Evolutionary conservation across 2,888 invertebrate genomes (phyloP), one percentile per base, ranked within the genome.

Genomic region (Sphaerophoria taeniata): DNA sequence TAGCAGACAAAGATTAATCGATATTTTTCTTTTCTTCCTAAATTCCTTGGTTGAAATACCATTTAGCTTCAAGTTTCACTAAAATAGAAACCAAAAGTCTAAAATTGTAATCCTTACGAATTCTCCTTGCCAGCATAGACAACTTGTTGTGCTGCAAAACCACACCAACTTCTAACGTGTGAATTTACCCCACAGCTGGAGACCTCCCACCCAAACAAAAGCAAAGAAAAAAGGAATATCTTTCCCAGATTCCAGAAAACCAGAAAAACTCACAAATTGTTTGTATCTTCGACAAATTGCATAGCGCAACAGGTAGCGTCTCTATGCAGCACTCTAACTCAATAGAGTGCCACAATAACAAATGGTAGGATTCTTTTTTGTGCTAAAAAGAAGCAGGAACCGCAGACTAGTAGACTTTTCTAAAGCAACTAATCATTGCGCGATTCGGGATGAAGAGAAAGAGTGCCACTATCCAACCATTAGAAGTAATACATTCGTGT

Each of bases 401-500:
- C 36, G 36, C 36, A 36, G 36, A 6, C 49, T 47, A 7, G 65
- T 6, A 4, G 34, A 36, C 76, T 6, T 36, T 6, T 11, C 55
- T 34, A n/a, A 60, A 49, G 65, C 70, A 55, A 79, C 83, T 70
- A 75, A 84, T 79, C 83, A 84, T 70, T n/a, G n/a, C 58, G 80
- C 61, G 84, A 47, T 53, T 12, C 53, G 36, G 33, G 36, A 12
- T 31, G 55, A 65, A 69, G 43, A 55, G 53, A 51, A 61, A 72
- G 56, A n/a, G n/a, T n/a, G n/a, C n/a, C 76, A 67, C 39, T 79
- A 33, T 43, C 70, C 83, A 63, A 70, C 85, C 81, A 85, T 85
- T 85, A 85, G 85, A 85, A 80, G 73, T 55, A 51, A 75, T 80
- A 85, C 85, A 85, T 81, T 85, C 85, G 81, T 85, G 85, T 85